Conservation (phyloP, 2,797 vertebrate species). For the Tauraco hartlaubi region DNA sequence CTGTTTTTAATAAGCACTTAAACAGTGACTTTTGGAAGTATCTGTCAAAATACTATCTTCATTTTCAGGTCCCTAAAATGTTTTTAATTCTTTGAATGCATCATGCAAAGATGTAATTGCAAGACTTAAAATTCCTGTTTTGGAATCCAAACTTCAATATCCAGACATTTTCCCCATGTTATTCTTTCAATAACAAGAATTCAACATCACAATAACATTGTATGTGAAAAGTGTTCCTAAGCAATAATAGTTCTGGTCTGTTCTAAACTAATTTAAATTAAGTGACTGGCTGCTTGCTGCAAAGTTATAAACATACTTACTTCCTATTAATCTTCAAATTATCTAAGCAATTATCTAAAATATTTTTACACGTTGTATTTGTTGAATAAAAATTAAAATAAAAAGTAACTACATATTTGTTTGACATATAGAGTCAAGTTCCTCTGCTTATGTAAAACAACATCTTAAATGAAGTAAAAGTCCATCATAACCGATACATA, state of each 20-base stretch:
- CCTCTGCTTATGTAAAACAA: not conserved
- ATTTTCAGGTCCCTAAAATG: not conserved
- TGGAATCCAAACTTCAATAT: not conserved
- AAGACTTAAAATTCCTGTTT: not conserved
- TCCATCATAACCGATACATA: not conserved
- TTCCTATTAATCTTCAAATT: not conserved
- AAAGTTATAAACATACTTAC: not conserved
- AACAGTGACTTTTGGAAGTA: not conserved
- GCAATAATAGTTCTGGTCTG: not conserved
- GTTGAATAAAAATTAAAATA: not conserved
- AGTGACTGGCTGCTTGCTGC: not conserved
- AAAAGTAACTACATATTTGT: not conserved
- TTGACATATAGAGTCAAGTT: not conserved
- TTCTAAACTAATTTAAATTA: not conserved
- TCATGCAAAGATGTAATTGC: not conserved
- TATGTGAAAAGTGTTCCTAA: not conserved
- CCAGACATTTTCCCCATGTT: not conserved
- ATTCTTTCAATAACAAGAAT: not conserved
- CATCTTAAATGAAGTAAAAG: not conserved
- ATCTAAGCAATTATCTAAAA: not conserved
- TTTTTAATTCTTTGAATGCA: not conserved
- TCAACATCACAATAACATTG: not conserved
- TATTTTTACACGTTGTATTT: not conserved
- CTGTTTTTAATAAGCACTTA: not conserved
- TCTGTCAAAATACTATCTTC: not conserved